Base-by-base conservation (phyloP, 2,113 vertebrate species). In the Indri indri region DNA sequence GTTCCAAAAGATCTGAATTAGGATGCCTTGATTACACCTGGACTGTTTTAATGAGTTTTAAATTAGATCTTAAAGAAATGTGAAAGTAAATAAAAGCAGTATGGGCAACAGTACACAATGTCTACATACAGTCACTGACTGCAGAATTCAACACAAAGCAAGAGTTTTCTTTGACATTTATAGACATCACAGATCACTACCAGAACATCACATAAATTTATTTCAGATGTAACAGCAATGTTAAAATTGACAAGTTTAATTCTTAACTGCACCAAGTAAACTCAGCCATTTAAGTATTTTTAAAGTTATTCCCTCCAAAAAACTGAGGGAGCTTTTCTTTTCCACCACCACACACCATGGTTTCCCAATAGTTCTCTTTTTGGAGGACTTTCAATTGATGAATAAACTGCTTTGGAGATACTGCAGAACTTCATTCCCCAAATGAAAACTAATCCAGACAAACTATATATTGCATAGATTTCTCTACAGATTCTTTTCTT, bases 221-320 rank as follows among this genome's bases (percentile, higher is more conserved):
- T 99, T 99, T 98, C 96, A 98, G 22, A 98, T 96, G 32, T 98
- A 98, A 98, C 98, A 98, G 97, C 96, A 98, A 98, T 97, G 92
- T 98, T 99, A 97, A 98, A 98, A 96, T 98, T 96, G 98, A 98
- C 98, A 98, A 98, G 89, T 98, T 98, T 98, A 98, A 99, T 98
- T 98, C 97, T 98, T 97, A 98, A 98, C 98, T 97, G 98, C 97
- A 98, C 98, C 98, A 98, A 95, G 95, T 98, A 98, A 98, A 98
- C 97, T 98, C 97, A 98, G 93, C 98, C 98, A 97, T 96, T 98
- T 98, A 96, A 97, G 95, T 96, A 97, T 95, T 97, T 42, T 97
- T 94, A 95, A 97, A 97, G 93, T 97, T 98, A 98, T 97, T 97
- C 98, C 94, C 97, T 98, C 97, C 98, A 98, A 97, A 98, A 98